Conservation (phyloP, 1,140 invertebrate species). For the Eufriesea mexicana region DNA sequence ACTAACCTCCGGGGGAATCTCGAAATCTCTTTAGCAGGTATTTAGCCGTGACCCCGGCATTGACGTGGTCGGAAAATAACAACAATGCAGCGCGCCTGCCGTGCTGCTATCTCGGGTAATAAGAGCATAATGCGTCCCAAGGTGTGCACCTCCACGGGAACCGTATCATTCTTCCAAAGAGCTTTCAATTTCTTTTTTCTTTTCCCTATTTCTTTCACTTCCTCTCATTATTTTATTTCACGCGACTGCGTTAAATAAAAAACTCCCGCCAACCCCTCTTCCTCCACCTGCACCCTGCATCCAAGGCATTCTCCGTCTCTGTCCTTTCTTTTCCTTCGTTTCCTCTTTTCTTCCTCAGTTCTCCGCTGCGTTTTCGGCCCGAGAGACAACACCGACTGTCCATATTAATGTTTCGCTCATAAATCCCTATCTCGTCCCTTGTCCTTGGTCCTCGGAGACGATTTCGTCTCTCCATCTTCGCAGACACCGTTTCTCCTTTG, state of each 20-base stretch:
- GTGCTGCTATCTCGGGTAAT: constrained; percentile 32
- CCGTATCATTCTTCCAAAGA: constrained; percentile 29
- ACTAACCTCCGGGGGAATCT: constrained; percentile 17
- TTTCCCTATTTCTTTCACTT: background rate
- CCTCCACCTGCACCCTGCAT: background rate
- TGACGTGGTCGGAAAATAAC: constrained; percentile 11
- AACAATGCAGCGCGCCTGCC: constrained; percentile 1
- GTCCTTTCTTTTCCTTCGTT: background rate
- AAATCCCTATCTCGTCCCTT: constrained; percentile 7
- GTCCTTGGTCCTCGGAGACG: background rate
- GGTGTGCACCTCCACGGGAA: constrained; percentile 13
- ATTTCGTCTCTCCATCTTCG: background rate
- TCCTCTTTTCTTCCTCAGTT: constrained; percentile 15
- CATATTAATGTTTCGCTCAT: constrained; percentile 19
- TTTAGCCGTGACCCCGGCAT: constrained; percentile 42
- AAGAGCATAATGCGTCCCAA: constrained; percentile 39
- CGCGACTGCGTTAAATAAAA: constrained; percentile 56
- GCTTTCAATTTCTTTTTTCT: constrained; percentile 28
- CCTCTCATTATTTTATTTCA: constrained; percentile 71
- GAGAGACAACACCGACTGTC: constrained; percentile 26
- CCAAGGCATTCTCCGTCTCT: background rate
- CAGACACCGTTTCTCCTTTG: background rate
- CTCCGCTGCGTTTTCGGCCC: constrained; percentile 27
- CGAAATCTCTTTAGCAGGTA: constrained; percentile 35
- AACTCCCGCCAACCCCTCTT: background rate